These are phyloP conservation scores for Meiosimyza decipiens DNA, from an alignment of 2,888 invertebrate species.

Conservation along the genomic window DNA sequence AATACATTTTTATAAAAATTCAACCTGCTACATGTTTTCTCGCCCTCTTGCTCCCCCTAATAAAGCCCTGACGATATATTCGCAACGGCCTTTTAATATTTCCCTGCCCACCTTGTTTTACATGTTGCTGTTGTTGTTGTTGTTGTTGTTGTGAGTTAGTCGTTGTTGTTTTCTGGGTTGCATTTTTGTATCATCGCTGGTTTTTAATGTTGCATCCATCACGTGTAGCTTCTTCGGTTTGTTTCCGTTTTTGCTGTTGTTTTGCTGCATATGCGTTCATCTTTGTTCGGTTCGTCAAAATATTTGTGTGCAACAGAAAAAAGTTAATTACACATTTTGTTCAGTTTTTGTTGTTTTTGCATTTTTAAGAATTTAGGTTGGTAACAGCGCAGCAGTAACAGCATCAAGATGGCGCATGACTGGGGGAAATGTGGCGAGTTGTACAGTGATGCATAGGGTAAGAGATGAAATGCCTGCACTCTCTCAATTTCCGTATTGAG, in stretches of 20 bases:
- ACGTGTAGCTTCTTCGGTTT: not conserved
- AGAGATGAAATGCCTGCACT: not conserved
- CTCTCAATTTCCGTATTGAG: not conserved
- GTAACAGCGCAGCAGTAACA: not conserved
- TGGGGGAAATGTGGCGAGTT: not conserved
- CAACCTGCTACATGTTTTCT: not conserved
- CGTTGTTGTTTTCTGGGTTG: not conserved
- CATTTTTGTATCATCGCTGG: not conserved
- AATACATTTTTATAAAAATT: conserved; percentile 22
- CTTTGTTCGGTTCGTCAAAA: not conserved
- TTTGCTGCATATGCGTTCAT: conserved; percentile 7
- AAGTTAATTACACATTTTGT: conserved; percentile 1
- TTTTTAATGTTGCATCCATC: not conserved
- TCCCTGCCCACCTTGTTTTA: not conserved
- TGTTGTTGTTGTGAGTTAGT: not conserved
- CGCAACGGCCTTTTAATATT: not conserved
- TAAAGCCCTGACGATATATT: too few relatives aligned
- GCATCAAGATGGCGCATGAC: not conserved
- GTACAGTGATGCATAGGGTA: not conserved
- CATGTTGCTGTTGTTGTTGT: conserved; percentile 9
- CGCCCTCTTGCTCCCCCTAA: not conserved
- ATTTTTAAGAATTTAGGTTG: conserved; percentile 5
- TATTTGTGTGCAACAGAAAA: not conserved
- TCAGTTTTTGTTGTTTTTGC: not conserved
- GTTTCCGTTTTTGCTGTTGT: not conserved